Percentiles rank a stretch among this genome's conserved stretches.
These are phyloP conservation scores for Hafferia zeledoni DNA, from an alignment of 2,797 vertebrate genomes.

Conservation along the genomic window DNA sequence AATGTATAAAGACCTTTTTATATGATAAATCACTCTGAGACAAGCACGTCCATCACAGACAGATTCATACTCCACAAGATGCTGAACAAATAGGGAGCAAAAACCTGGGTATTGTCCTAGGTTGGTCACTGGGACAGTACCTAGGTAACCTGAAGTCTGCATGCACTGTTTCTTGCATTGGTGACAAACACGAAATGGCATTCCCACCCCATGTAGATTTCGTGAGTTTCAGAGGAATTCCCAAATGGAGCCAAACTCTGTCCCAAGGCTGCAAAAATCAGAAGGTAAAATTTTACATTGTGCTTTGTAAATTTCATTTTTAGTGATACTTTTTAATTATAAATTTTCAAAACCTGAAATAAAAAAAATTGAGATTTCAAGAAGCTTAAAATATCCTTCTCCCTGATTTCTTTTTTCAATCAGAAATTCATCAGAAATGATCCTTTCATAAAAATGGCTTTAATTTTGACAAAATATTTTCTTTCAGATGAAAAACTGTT, in stretches of 20 bases:
- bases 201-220: background rate
- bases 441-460: background rate
- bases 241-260: background rate
- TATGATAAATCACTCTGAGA: background rate
- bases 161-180: background rate
- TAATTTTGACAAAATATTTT: background rate
- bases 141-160: background rate
- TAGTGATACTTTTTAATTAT: background rate
- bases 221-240: background rate
- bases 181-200: background rate
- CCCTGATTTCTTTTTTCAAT: background rate
- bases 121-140: accelerated
- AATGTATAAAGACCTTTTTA: background rate
- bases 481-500: background rate
- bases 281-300: background rate
- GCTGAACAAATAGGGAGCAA: background rate
- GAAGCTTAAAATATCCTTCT: background rate
- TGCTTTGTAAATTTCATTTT: background rate
- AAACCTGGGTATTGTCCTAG: background rate
- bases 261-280: background rate
- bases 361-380: background rate
- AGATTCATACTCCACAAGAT: background rate
- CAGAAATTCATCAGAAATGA: background rate
- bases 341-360: background rate
- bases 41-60: background rate